Evolutionary conservation across 2,888 invertebrate genomes (phyloP), one percentile per base, ranked within the genome.

Genomic region (Calliscelio sp.): DNA sequence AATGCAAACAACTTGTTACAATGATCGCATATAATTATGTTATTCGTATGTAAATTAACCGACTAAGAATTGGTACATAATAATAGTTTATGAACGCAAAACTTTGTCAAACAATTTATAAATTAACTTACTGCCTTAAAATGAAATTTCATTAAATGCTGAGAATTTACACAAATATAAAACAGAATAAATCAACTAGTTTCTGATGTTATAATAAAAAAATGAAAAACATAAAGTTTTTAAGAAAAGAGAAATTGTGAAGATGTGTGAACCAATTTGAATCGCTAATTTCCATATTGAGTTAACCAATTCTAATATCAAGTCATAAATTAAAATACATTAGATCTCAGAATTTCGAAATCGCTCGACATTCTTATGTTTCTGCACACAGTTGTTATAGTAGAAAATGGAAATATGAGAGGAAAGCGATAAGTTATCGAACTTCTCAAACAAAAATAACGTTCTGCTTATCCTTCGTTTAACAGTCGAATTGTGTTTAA

Each of bases 1-100:
- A 83, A 83, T 83, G 83, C 83, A 83, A 79, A 83, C 83, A 83
- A 83, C 83, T 84, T 84, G 83, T 84, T 84, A 84, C 79, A 84
- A 71, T 55, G 79, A 75, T 84, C 70, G 68, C 73, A 51, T 84
- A 49, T 80, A 84, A 84, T 84, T 84, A 84, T 65, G 79, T 75
- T 84, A 71, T 75, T 71, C 79, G 70, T 61, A 80, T 84, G 79
- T 59, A 80, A 84, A 84, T 84, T 65, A 44, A 25, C 35, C 51
- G 49, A 32, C 51, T 49, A 53, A 71, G 80, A 80, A 79, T 75
- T 80, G 80, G 80, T 75, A 65, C 75, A 63, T 80, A 80, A 84
- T 80, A 75, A 80, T 49, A 80, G 57, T 63, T 71, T 70, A 49
- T 38, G 32, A 25, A 38, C 55, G 49, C 22, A 44, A 61, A 75